Evolutionary conservation across 2,797 vertebrate species (phyloP).

Genomic region (Premnoplex brunnescens): DNA sequence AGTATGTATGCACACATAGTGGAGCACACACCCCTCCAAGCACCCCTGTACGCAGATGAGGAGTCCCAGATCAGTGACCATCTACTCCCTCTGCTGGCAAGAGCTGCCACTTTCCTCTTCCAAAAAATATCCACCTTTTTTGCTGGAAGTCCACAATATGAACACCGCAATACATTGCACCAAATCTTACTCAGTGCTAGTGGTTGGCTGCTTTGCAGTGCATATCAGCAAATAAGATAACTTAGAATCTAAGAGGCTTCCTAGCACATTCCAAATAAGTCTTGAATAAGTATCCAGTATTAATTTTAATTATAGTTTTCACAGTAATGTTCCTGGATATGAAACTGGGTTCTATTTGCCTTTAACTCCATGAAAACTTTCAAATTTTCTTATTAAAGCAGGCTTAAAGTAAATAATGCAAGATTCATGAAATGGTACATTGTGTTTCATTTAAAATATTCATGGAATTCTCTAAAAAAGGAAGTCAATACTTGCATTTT

Average conservation of each 20-base stretch:
- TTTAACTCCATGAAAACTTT: neutral
- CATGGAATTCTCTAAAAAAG: slow-evolving; percentile 63
- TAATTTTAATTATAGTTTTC: neutral
- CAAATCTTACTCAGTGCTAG: neutral
- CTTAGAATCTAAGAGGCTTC: neutral
- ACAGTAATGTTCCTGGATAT: neutral
- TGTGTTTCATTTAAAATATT: slow-evolving; percentile 74
- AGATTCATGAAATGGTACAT: slow-evolving; percentile 40
- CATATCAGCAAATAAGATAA: neutral
- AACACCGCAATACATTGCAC: neutral
- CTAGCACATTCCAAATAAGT: neutral
- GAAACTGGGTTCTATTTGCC: slow-evolving; percentile 1
- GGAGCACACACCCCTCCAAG: neutral
- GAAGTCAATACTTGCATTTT: slow-evolving; percentile 56
- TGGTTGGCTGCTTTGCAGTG: neutral
- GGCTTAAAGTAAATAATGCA: slow-evolving; percentile 77
- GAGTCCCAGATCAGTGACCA: slow-evolving; percentile 32
- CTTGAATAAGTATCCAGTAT: neutral
- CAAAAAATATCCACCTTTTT: neutral
- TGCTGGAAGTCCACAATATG: neutral
- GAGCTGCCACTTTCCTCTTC: neutral
- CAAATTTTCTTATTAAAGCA: slow-evolving; percentile 61
- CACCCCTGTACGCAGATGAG: neutral
- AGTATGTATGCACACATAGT: accelerated
- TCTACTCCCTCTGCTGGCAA: slow-evolving; percentile 75